These are phyloP conservation scores for Aporophyla lueneburgensis DNA, from an alignment of 2,888 invertebrate genomes.

Conservation along the genomic window DNA sequence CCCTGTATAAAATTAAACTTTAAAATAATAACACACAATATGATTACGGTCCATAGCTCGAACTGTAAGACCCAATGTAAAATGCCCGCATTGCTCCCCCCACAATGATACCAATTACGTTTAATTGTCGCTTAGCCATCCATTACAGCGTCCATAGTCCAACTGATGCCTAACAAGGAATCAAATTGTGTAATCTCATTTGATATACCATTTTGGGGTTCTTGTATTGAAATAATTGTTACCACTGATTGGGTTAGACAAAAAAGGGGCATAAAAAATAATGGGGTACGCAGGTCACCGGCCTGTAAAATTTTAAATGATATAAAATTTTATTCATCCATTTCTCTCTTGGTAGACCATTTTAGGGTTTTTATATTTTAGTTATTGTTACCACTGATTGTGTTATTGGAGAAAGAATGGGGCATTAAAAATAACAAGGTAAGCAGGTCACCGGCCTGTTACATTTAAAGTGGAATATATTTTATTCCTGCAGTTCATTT, in stretches of 20 bases:
- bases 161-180: conserved; percentile 55
- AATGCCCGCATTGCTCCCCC: conserved; percentile 74
- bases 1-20: neutral
- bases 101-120: conserved; percentile 79
- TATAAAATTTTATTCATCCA: neutral
- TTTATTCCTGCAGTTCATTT: neutral
- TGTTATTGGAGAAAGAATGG: conserved; percentile 17
- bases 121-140: conserved; percentile 80
- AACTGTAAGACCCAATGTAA: conserved; percentile 57
- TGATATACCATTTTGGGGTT: conserved; percentile 47
- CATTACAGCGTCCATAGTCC: conserved; percentile 61
- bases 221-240: conserved; percentile 44
- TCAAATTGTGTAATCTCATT: conserved; percentile 64
- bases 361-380: conserved; percentile 49
- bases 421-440: conserved; percentile 11
- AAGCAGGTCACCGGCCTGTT: conserved; percentile 7
- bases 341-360: conserved; percentile 40
- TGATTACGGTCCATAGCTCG: neutral
- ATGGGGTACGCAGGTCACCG: conserved; percentile 8
- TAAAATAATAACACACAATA: conserved; percentile 22
- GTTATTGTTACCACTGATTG: conserved; percentile 49
- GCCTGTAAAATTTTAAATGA: conserved; percentile 1
- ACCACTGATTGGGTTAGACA: conserved; percentile 43
- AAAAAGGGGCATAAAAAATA: conserved; percentile 20
- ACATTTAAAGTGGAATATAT: neutral